Percentiles rank a stretch among this genome's conserved stretches.
Evolutionary conservation across 1,140 invertebrate species (phyloP).

Genomic region (Drosophila nebulosa): DNA sequence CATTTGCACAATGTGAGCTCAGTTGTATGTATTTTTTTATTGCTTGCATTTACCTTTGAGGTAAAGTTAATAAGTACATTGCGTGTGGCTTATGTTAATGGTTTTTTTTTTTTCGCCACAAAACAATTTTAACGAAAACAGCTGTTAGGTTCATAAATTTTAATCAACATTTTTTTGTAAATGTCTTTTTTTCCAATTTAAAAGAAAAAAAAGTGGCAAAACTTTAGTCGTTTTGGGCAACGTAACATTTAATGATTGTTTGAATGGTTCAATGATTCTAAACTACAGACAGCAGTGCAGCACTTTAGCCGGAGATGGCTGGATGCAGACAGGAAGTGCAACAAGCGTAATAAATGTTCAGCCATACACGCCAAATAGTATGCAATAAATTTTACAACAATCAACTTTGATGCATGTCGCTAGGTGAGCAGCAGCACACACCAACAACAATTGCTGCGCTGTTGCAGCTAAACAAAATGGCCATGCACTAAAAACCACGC

Average conservation of each 20-base stretch:
- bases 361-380: slow-evolving; percentile 66
- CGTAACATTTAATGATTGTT: slow-evolving; percentile 63
- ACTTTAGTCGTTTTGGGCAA: neutral
- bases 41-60: slow-evolving; percentile 30
- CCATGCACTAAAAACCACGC: slow-evolving; percentile 56
- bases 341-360: slow-evolving; percentile 77
- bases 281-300: slow-evolving; percentile 35
- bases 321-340: slow-evolving; percentile 48
- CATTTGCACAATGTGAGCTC: slow-evolving; percentile 14
- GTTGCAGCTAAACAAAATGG: slow-evolving; percentile 31
- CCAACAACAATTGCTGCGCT: neutral
- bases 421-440: slow-evolving; percentile 50
- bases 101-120: slow-evolving; percentile 14
- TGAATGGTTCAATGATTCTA: slow-evolving; percentile 69
- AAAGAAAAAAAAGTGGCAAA: neutral
- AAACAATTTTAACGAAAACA: slow-evolving; percentile 60
- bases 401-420: slow-evolving; percentile 74
- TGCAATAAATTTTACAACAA: slow-evolving; percentile 79
- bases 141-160: slow-evolving; percentile 47
- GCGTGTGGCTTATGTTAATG: slow-evolving; percentile 55
- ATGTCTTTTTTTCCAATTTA: neutral
- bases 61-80: slow-evolving; percentile 27
- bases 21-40: slow-evolving; percentile 66
- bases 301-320: slow-evolving; percentile 2
- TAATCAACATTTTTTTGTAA: slow-evolving; percentile 39